These are phyloP conservation scores for Labeo calbasu DNA, from an alignment of 2,797 vertebrate species.

Conservation along the genomic window DNA sequence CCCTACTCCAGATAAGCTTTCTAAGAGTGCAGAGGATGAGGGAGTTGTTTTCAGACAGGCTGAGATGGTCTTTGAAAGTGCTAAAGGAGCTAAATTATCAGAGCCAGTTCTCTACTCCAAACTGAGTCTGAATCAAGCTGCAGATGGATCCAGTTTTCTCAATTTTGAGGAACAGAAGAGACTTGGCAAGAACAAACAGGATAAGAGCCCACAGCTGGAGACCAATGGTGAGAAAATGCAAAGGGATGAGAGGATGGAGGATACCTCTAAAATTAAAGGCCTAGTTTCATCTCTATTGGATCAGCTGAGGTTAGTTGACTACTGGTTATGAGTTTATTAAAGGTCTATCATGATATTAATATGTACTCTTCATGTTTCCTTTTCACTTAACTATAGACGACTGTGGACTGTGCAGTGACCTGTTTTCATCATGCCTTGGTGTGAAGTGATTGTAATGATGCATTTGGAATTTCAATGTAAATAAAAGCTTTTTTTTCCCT, in stretches of 20 bases:
- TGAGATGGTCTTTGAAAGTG: neutral
- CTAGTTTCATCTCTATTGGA: constrained; percentile 61
- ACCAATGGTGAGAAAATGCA: neutral
- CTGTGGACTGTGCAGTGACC: neutral
- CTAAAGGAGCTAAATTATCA: neutral
- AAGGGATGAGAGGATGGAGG: neutral
- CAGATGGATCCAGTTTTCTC: constrained; percentile 62
- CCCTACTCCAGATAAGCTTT: neutral
- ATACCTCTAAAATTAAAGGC: constrained; percentile 7
- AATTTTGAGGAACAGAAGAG: constrained; percentile 70
- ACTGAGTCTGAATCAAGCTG: constrained; percentile 60
- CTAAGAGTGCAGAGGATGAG: neutral
- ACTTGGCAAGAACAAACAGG: neutral
- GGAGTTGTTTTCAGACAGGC: neutral
- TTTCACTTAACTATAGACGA: neutral
- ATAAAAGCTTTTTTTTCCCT: neutral
- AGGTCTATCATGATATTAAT: neutral
- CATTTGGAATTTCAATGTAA: neutral
- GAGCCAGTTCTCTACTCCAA: constrained; percentile 61
- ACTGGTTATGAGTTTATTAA: neutral
- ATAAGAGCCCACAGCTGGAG: neutral
- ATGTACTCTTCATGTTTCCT: neutral
- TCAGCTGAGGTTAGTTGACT: constrained; percentile 64
- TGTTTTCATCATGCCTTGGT: neutral
- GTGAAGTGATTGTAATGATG: neutral